Evolutionary conservation across 2,113 vertebrate genomes (phyloP).

Genomic region (Siniperca knerii): DNA sequence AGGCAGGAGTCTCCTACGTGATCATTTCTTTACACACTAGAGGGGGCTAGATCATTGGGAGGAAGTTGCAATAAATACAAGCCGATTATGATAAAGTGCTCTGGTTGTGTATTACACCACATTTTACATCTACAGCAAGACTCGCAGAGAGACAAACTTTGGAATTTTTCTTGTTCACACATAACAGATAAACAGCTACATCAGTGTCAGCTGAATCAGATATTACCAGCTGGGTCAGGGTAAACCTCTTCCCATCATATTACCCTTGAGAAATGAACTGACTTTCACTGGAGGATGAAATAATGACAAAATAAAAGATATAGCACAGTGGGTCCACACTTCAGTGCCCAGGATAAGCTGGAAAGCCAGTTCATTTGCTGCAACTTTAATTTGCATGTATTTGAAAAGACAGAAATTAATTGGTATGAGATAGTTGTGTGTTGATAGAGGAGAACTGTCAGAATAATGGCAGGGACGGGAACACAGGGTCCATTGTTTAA

Average conservation of each 20-base stretch:
- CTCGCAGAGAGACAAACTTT: constrained; percentile 12
- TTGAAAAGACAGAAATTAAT: constrained; percentile 78
- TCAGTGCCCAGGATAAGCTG: constrained; percentile 67
- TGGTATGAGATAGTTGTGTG: constrained; percentile 73
- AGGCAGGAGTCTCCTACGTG: constrained; percentile 36
- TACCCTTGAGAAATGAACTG: constrained; percentile 58
- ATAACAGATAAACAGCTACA: constrained; percentile 58
- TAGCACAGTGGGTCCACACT: constrained; percentile 51
- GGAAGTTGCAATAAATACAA: constrained; percentile 55
- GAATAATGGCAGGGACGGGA: constrained; percentile 60
- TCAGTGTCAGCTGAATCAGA: constrained; percentile 56
- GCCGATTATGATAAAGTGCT: constrained; percentile 44
- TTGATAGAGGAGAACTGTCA: constrained; percentile 63
- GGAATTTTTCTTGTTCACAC: constrained; percentile 28
- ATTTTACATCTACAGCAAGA: constrained; percentile 21
- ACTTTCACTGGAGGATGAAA: constrained; percentile 59
- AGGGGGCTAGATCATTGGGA: constrained; percentile 81
- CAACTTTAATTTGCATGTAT: constrained; percentile 78
- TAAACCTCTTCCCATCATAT: constrained; percentile 60
- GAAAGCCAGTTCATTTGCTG: constrained; percentile 72
- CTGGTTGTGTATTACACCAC: neutral
- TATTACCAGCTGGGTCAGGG: constrained; percentile 53
- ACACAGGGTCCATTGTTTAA: constrained; percentile 68
- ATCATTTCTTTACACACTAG: constrained; percentile 78
- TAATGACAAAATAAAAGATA: constrained; percentile 71